Conservation (phyloP, 2,888 invertebrate species). For the Brassicogethes aeneus region DNA sequence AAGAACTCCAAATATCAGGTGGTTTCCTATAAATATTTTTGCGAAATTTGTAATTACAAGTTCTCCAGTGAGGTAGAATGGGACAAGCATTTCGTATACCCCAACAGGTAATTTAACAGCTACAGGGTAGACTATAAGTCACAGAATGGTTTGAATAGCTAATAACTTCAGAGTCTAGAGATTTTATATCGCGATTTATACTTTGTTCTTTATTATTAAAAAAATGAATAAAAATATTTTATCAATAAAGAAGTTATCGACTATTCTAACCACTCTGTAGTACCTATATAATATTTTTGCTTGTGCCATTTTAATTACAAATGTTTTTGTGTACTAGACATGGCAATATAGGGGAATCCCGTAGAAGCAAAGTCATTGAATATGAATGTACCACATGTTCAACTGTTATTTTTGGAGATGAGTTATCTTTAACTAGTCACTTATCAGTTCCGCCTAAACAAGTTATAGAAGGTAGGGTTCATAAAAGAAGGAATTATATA, state of each 20-base stretch:
- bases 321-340: slow-evolving; percentile 23
- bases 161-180: too few relatives aligned
- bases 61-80: slow-evolving; percentile 21
- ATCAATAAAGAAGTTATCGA: too few relatives aligned
- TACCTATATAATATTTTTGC: too few relatives aligned
- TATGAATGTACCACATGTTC: slow-evolving; percentile 33
- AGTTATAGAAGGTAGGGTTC: too few relatives aligned
- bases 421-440: slow-evolving; percentile 27
- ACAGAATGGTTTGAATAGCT: too few relatives aligned
- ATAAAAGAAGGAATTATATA: too few relatives aligned
- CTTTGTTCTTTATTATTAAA: not conserved
- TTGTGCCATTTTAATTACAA: slow-evolving; percentile 1
- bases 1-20: slow-evolving; percentile 9
- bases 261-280: too few relatives aligned
- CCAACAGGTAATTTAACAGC: slow-evolving; percentile 17
- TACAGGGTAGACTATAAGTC: too few relatives aligned
- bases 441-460: too few relatives aligned
- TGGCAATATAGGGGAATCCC: slow-evolving; percentile 18
- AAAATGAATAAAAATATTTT: not conserved
- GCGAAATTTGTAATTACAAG: slow-evolving; percentile 28
- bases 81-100: slow-evolving; percentile 25
- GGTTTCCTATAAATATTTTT: slow-evolving; percentile 25
- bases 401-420: slow-evolving; percentile 33
- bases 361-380: slow-evolving; percentile 24
- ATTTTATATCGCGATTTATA: too few relatives aligned